Conservation (phyloP, 2,797 vertebrate genomes). For the Clarias laeviceps region DNA sequence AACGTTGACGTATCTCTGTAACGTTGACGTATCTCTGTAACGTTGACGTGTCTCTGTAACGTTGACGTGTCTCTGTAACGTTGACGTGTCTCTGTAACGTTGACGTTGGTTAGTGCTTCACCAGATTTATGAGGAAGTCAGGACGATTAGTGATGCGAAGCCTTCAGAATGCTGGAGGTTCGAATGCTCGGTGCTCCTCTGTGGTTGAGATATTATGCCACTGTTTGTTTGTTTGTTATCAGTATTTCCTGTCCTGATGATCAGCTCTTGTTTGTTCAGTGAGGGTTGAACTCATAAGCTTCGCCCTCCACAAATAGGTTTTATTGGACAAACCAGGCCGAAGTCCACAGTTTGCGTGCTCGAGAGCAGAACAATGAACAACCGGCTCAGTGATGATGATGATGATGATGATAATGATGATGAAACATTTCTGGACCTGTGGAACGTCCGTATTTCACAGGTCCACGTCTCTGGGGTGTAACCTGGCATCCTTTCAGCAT, state of each 20-base stretch:
- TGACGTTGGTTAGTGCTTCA: background rate
- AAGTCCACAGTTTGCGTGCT: conserved; percentile 25
- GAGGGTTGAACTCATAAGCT: conserved; percentile 12
- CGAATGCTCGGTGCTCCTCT: background rate
- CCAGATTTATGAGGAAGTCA: background rate
- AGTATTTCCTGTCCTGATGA: background rate
- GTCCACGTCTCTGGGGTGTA: background rate
- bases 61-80: background rate
- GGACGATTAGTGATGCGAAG: background rate
- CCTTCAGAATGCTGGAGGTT: background rate
- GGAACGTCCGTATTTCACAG: background rate
- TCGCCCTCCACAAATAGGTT: conserved; percentile 18
- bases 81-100: background rate
- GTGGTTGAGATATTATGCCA: background rate
- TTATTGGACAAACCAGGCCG: conserved; percentile 18
- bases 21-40: background rate
- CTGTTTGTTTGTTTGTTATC: background rate
- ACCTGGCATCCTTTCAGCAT: background rate
- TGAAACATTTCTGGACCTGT: background rate
- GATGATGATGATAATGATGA: background rate
- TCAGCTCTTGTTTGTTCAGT: conserved; percentile 1
- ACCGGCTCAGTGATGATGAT: background rate
- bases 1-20: background rate
- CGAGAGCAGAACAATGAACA: background rate
- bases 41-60: background rate